phyloP scores from a whole-genome alignment of 1,140 invertebrate genomes.

The Gonatopus flavifemur region DNA sequence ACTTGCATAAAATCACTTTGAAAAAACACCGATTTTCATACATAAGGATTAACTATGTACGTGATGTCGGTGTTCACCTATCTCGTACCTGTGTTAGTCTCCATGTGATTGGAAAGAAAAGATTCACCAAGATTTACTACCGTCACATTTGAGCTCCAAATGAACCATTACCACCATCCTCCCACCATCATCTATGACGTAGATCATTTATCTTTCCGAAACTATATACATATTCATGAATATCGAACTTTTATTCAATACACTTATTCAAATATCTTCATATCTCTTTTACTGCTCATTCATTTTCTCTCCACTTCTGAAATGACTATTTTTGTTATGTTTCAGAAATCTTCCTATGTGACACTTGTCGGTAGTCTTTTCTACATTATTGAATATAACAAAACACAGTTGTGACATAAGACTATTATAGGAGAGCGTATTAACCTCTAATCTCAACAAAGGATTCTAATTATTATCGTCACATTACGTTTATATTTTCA shows the following conservation, averaged over 20 bases:
- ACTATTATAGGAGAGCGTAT: too few relatives aligned
- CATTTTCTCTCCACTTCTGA: too few relatives aligned
- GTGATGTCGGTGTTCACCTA: too few relatives aligned
- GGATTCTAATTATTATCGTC: too few relatives aligned
- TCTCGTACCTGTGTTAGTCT: neutral
- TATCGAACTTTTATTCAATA: neutral
- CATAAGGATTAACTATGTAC: constrained; percentile 1
- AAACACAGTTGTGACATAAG: too few relatives aligned
- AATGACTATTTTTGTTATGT: too few relatives aligned
- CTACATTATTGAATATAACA: too few relatives aligned
- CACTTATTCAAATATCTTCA: constrained; percentile 1
- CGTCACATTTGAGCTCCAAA: neutral
- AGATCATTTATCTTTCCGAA: neutral
- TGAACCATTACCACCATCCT: neutral
- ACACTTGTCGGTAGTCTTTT: too few relatives aligned
- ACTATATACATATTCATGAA: neutral
- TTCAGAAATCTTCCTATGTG: too few relatives aligned
- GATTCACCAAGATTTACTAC: neutral
- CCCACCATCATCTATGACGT: neutral
- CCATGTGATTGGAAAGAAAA: constrained; percentile 3
- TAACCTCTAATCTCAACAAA: too few relatives aligned
- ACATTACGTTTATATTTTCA: too few relatives aligned
- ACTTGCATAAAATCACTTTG: neutral
- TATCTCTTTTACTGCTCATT: neutral
- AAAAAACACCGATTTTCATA: neutral